Evolutionary conservation across 2,113 vertebrate species (phyloP), one percentile per base, ranked within the genome.

Genomic region (Verasper variegatus): DNA sequence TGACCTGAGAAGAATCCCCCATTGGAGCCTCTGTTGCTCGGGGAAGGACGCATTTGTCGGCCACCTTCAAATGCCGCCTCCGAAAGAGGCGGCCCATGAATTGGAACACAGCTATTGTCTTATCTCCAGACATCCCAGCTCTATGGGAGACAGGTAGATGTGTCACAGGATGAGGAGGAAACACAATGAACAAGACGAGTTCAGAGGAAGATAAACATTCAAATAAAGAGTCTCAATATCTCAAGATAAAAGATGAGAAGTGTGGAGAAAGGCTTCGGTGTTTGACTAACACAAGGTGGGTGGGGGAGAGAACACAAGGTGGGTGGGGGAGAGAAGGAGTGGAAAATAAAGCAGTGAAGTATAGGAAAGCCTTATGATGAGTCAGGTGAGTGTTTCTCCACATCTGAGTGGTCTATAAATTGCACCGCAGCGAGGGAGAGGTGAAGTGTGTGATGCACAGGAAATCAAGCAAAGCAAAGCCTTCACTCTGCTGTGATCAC

Each of bases 401-500:
- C 40, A 13, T 42, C 40, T 42, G 40, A 42, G 40, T 42, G 60
- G 56, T 72, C 87, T 83, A 83, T 89, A 86, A 86, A 89, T 82
- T 76, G 78, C 80, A 54, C 68, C 0, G 59, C 82, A 62, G 66
- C 37, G 75, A 79, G 35, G 68, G 21, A 51, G 69, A 78, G 37
- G 64, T 56, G 71, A 81, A 76, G 67, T 52, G 54, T 62, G 63
- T 69, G 72, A 75, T 26, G 62, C 69, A 61, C 18, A 40, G 40
- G 40, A 42, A 42, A 42, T 42, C 40, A 42, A 42, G 40, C 40
- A 13, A 42, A 42, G 40, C 10, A 42, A 42, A 42, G 40, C 40
- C 40, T 42, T 13, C 40, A 13, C 11, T 42, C 12, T 1, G 10
- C 40, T 42, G 40, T 42, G 40, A 27, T 58, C 26, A 15, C 6